phyloP scores from a whole-genome alignment of 2,888 invertebrate genomes.

The Rotaria magnacalcarata region DNA sequence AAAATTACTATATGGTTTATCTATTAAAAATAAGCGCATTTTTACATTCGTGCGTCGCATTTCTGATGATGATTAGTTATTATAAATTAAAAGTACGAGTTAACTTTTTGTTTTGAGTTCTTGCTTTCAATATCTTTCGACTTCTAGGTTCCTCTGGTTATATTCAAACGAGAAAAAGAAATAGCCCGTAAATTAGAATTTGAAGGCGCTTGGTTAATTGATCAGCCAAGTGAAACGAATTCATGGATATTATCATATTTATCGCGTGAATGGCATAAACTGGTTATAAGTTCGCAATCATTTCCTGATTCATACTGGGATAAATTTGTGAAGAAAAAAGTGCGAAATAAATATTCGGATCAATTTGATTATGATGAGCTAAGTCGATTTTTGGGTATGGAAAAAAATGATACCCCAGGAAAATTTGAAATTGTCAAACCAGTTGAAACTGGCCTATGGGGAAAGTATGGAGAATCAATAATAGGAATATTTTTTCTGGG shows the following conservation, averaged over 20 bases:
- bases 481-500: neutral
- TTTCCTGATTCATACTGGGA: slow-evolving; percentile 99
- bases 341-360: slow-evolving; percentile 86
- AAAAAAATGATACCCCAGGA: slow-evolving; percentile 59
- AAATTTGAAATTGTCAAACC: slow-evolving; percentile 52
- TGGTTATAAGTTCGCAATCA: slow-evolving; percentile 80
- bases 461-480: slow-evolving; percentile 6
- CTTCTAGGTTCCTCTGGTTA: slow-evolving; percentile 72
- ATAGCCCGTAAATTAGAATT: slow-evolving; percentile 92
- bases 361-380: slow-evolving; percentile 94
- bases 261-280: slow-evolving; percentile 83
- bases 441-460: slow-evolving; percentile 33
- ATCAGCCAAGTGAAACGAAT: slow-evolving; percentile 88
- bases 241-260: slow-evolving; percentile 55
- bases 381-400: slow-evolving; percentile 84
- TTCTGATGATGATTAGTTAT: slow-evolving; percentile 93
- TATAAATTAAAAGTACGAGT: slow-evolving; percentile 82
- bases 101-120: neutral
- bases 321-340: slow-evolving; percentile 97
- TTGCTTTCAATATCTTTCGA: neutral
- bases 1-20: slow-evolving; percentile 86
- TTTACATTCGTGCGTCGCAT: slow-evolving; percentile 79
- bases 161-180: slow-evolving; percentile 98
- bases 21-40: slow-evolving; percentile 79
- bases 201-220: slow-evolving; percentile 93